Evolutionary conservation across 2,888 invertebrate species (phyloP), one percentile per base, ranked within the genome.

Genomic region (Drosophila melanosoma): DNA sequence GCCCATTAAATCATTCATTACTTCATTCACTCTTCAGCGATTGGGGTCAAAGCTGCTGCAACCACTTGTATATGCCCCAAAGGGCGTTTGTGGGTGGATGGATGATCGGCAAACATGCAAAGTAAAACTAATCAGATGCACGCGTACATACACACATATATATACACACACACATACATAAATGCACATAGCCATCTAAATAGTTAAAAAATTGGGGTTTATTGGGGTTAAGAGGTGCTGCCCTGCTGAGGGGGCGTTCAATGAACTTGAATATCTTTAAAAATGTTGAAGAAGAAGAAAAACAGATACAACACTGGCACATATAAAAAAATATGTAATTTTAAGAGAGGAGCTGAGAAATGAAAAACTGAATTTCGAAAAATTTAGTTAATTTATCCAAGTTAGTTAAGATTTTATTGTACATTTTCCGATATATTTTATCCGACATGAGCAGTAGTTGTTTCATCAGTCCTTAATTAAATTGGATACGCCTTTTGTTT

Each of bases 31-130:
- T 59, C 38, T 26, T 29, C 26, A n/a, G 58, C 48, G 51, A 62
- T 78, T 81, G 83, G 66, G 81, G 83, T 83, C 81, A 81, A 69
- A 81, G 71, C 83, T 69, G 70, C 73, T 63, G 54, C 62, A 56
- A 62, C 59, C 60, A 76, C 63, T 45, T 45, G 45, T 8, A 4
- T 23, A 60, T 64, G 68, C 49, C 62, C 17, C 20, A 38, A 52
- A 64, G 62, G 64, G 75, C 42, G 54, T 6, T 29, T 17, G 17
- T 48, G 68, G 63, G 70, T 79, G 79, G 59, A 59, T 76, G 73
- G 61, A 56, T 63, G 42, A 42, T 20, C 65, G 79, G 69, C 68
- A 72, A 61, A 76, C 58, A 76, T 66, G 62, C 67, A 67, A 72
- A 54, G 66, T 61, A 26, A 26, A 11, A 29, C 48, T 48, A 53